Base-by-base conservation (phyloP, 2,113 vertebrate species). In the Cichladusa arquata region DNA sequence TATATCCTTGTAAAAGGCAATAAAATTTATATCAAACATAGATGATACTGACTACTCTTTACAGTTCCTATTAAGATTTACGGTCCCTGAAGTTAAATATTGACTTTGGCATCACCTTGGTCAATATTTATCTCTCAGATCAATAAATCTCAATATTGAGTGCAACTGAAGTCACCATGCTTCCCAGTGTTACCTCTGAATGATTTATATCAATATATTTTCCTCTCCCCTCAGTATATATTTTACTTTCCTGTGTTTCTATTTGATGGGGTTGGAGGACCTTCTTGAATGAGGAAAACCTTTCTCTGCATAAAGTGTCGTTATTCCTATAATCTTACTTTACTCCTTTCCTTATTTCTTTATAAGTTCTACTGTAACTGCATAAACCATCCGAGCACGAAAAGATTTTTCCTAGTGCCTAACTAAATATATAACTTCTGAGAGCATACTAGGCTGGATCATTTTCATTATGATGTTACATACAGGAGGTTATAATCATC, bases 71-170 rank as follows among this genome's bases (percentile, higher is more conserved):
- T 94, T 87, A 95, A 91, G 94, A 98, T 97, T 97, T 96, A 95
- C 87, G 93, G 29, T 92, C 56, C 60, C 45, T 93, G 90, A 96
- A 95, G 69, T 94, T 96, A 97, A 97, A 97, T 96, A 94, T 96
- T 81, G 70, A 79, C 90, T 82, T 95, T 97, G 89, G 73, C 53
- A 92, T 95, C 93, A 93, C 76, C 88, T 94, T 95, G 77, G 88
- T 96, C 93, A 97, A 93, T 88, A 92, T 97, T 95, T 96, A 86
- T 96, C 80, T 94, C 91, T 93, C 40, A 86, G 81, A 94, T 86
- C 89, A 92, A 96, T 97, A 64, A 84, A 91, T 97, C 88, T 76
- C 95, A 62, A 81, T 94, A 93, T 91, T 89, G 77, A 92, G 51
- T 95, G 81, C 47, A 91, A 65, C 79, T 71, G 85, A 96, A 96